Percentiles rank a stretch among this genome's conserved stretches.
Evolutionary conservation across 2,113 vertebrate species (phyloP).

Genomic region (Puffinus mauretanicus): DNA sequence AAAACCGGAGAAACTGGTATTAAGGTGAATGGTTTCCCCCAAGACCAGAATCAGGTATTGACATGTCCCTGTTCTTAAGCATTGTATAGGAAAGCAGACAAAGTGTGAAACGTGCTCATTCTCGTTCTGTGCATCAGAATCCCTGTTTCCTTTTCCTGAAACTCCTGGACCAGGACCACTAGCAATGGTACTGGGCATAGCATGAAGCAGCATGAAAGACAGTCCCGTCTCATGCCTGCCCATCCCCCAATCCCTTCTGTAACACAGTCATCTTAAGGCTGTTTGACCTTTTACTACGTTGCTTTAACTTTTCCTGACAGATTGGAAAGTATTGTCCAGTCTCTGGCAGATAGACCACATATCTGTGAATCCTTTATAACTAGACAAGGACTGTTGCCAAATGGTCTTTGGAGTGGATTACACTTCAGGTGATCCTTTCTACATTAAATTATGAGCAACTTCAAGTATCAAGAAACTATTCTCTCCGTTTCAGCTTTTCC

Average conservation of each 20-base stretch:
- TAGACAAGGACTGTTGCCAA: neutral
- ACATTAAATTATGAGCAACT: neutral
- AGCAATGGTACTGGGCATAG: neutral
- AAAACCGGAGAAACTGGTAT: neutral
- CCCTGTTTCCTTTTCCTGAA: neutral
- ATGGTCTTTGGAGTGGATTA: neutral
- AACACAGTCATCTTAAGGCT: neutral
- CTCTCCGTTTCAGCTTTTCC: neutral
- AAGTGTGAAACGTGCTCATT: neutral
- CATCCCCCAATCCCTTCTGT: neutral
- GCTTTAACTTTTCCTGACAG: neutral
- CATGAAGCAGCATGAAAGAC: neutral
- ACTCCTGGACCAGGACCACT: neutral
- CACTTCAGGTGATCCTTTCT: neutral
- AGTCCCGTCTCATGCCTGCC: neutral
- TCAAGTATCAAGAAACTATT: neutral
- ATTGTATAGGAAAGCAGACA: fast-evolving
- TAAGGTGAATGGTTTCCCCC: neutral
- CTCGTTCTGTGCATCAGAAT: neutral
- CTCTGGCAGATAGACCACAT: neutral
- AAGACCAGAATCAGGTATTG: neutral
- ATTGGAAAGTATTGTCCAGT: neutral
- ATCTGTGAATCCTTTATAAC: neutral
- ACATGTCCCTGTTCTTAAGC: neutral
- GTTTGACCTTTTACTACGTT: neutral